Evolutionary conservation across 2,113 vertebrate species (phyloP), one percentile per base, ranked within the genome.

Genomic region (Colinus virginianus): DNA sequence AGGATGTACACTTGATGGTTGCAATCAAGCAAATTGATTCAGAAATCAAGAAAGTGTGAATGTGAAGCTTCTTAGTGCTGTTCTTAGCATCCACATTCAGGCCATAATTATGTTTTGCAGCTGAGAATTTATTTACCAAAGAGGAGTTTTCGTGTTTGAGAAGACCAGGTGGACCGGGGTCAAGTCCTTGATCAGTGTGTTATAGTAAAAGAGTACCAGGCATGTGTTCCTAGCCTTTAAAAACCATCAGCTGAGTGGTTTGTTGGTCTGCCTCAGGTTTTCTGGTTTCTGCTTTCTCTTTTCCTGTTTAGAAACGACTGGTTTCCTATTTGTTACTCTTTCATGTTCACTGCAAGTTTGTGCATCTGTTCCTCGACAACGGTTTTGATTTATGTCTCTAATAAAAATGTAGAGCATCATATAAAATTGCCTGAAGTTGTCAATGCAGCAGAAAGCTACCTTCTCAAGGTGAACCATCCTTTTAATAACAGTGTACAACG

Each of bases 21-120:
- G 87, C 61, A 82, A 40, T 94, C 56, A 7, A 96, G 89, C 94
- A 94, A 92, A 92, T 94, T 80, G 96, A 94, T 93, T 91, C 84
- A 93, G 87, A 92, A 95, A 89, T 83, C 71, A 85, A 90, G 84
- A 87, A 64, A 71, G 85, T 30, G 4, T 64, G 63, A 85, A 79
- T 94, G 56, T 62, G 70, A 87, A 90, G 75, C 63, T 93, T 71
- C 68, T 87, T 89, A 82, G 34, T 68, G 64, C 78, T 88, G 88
- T 92, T 96, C 94, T 83, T 95, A 94, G 87, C 63, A 58, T 76
- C 69, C 75, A 48, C 76, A 85, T 91, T 75, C 68, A 74, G 79
- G 75, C 34, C 34, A 16, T 71, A 80, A 94, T 92, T 83, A 36
- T 49, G 48, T 84, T 92, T 92, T 92, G 78, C 82, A 89, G 70